Percentiles rank a stretch among this genome's conserved stretches.
phyloP scores from a whole-genome alignment of 2,888 invertebrate species.

The Acronicta aceris region DNA sequence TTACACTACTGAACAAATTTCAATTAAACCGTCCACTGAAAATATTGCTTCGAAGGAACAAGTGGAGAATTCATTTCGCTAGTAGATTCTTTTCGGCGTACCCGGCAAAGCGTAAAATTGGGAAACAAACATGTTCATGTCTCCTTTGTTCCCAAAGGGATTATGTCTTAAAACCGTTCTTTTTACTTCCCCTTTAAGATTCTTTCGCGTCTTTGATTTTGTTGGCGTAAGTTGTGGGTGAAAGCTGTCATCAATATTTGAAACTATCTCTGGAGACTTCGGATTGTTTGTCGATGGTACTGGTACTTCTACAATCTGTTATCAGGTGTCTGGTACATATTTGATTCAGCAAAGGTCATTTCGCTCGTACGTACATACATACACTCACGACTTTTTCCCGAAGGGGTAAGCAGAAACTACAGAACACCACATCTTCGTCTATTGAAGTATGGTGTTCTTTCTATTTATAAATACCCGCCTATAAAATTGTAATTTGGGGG shows the following conservation, averaged over 20 bases:
- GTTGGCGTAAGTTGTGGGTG: slow-evolving; percentile 33
- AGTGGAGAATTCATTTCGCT: slow-evolving; percentile 67
- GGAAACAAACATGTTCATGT: slow-evolving; percentile 76
- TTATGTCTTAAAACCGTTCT: slow-evolving; percentile 67
- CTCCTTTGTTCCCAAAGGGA: slow-evolving; percentile 69
- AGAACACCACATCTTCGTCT: too few relatives aligned
- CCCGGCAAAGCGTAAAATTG: slow-evolving; percentile 81
- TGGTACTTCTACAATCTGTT: too few relatives aligned
- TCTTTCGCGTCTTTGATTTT: slow-evolving; percentile 57
- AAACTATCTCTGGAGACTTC: slow-evolving; percentile 23
- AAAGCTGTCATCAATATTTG: slow-evolving; percentile 46
- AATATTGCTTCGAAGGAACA: slow-evolving; percentile 43
- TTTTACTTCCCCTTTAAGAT: slow-evolving; percentile 59
- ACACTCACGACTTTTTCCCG: too few relatives aligned
- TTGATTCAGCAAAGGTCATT: too few relatives aligned
- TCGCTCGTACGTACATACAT: too few relatives aligned
- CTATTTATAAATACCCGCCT: too few relatives aligned
- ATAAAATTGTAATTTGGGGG: too few relatives aligned
- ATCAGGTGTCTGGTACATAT: too few relatives aligned
- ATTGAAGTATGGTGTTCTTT: too few relatives aligned
- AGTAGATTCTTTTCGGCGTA: slow-evolving; percentile 69
- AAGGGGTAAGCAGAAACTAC: too few relatives aligned
- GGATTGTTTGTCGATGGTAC: slow-evolving; percentile 10
- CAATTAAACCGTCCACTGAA: slow-evolving; percentile 55
- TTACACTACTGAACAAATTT: slow-evolving; percentile 28